Base-by-base conservation (phyloP, 2,797 vertebrate species). In the Malacoctenus gilli region DNA sequence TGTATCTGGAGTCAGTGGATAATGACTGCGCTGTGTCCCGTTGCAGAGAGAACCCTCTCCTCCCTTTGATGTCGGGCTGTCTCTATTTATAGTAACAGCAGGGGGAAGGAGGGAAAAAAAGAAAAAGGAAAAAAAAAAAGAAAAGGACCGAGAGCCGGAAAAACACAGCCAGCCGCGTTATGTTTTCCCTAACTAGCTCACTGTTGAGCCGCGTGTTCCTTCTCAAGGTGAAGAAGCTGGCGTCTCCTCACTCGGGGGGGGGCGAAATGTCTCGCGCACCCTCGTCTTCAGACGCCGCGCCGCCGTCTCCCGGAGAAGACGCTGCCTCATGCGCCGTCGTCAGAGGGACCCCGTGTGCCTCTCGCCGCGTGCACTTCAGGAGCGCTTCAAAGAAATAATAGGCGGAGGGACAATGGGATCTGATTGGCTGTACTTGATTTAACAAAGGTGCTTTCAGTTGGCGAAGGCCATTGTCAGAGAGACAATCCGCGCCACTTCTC, bases 41-140 rank as follows among this genome's bases (percentile, higher is more conserved):
- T 79, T 82, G 75, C 73, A 59, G 67, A 72, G 66, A 69, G 55
- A 74, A 85, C 68, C 51, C 70, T 76, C 73, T 59, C 39, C 47
- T 46, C 42, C 62, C 77, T 86, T 84, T 85, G 82, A 87, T 81
- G 80, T 84, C 80, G 34, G 62, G 46, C 51, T 59, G 68, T 28
- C 9, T 56, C 80, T 84, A 79, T 88, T 78, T 82, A 82, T 81
- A 84, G 83, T 7, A 68, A 58, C 65, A 61, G 63, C 38, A 52
- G 28, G 14, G 25, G 9, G 25, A 28, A 52, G 28, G 14, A 9
- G 9, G 25, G 9, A 28, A 28, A 28, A 28, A 28, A 28, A n/a
- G n/a, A n/a, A n/a, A 28, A 28, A 28, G 9, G 9, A 28, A n/a
- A n/a, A n/a, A n/a, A n/a, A 31, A 50, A 55, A 31, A 59, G 63